phyloP scores from a whole-genome alignment of 2,113 vertebrate species.

The Chaetops frenatus region DNA sequence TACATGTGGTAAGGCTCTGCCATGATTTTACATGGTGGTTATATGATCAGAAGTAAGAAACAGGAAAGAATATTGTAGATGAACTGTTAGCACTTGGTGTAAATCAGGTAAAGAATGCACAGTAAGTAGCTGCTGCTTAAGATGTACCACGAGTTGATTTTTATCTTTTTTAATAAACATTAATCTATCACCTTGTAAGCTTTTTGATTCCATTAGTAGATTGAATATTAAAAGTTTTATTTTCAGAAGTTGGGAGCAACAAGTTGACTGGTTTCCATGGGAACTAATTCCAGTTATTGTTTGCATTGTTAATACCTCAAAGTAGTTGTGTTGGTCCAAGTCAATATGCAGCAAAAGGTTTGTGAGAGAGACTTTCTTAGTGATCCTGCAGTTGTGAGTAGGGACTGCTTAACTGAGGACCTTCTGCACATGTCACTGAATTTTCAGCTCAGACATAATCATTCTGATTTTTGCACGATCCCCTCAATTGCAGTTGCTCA shows the following conservation, averaged over 20 bases:
- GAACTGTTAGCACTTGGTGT: background rate
- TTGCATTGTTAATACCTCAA: background rate
- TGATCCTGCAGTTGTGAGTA: background rate
- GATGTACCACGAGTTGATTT: background rate
- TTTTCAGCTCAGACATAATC: background rate
- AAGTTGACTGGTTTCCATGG: constrained; percentile 58
- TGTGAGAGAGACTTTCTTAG: background rate
- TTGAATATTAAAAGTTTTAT: constrained; percentile 12
- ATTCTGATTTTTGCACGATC: background rate
- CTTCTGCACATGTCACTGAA: background rate
- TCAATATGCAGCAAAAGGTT: background rate
- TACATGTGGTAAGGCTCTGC: background rate
- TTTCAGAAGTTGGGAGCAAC: background rate
- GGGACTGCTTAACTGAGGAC: background rate
- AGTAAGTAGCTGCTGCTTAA: background rate
- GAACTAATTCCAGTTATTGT: constrained; percentile 44
- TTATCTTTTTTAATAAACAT: background rate
- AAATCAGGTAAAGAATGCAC: background rate
- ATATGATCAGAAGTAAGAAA: background rate
- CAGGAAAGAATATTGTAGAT: background rate
- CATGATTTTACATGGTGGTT: background rate
- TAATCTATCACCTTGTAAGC: background rate
- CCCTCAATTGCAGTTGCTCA: background rate
- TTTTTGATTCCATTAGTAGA: background rate
- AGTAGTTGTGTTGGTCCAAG: background rate